These are phyloP conservation scores for Huso huso DNA, from an alignment of 2,797 vertebrate species.

Conservation along the genomic window DNA sequence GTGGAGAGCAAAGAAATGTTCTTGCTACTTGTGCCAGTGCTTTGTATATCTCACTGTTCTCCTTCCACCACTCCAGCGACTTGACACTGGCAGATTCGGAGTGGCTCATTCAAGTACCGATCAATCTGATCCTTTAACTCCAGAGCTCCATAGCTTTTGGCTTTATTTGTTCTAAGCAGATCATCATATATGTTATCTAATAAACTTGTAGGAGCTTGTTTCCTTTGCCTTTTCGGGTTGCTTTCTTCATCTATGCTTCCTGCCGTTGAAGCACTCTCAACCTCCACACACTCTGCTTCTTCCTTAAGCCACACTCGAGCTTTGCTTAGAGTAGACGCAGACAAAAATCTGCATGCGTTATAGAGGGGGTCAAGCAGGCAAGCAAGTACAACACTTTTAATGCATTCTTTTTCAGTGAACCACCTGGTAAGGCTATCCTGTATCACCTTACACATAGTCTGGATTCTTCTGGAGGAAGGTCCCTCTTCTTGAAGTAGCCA, in stretches of 20 bases:
- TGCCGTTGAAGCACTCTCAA: too few species aligned
- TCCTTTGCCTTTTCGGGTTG: conserved; percentile 4
- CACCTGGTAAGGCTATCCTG: conserved; percentile 8
- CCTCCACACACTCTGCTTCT: conserved; percentile 3
- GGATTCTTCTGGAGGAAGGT: conserved; percentile 4
- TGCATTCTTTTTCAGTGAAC: conserved; percentile 1
- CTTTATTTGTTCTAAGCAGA: background rate
- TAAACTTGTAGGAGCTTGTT: background rate
- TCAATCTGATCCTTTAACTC: conserved; percentile 10
- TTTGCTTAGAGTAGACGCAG: conserved; percentile 1
- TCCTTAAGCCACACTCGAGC: conserved; percentile 16
- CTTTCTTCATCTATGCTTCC: background rate
- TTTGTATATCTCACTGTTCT: conserved; percentile 8
- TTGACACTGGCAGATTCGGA: conserved; percentile 3
- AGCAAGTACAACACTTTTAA: background rate
- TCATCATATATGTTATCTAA: conserved; percentile 4
- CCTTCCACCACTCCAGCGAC: conserved; percentile 9
- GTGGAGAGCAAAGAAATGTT: background rate
- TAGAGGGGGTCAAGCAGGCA: conserved; percentile 8
- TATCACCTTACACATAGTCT: conserved; percentile 11
- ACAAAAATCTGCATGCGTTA: background rate
- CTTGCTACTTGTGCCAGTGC: conserved; percentile 9
- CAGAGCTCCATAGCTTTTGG: conserved; percentile 3
- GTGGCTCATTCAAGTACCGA: conserved; percentile 5
- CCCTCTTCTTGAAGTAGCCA: conserved; percentile 12